phyloP scores from a whole-genome alignment of 2,113 vertebrate genomes.

The Phocoena sinus region DNA sequence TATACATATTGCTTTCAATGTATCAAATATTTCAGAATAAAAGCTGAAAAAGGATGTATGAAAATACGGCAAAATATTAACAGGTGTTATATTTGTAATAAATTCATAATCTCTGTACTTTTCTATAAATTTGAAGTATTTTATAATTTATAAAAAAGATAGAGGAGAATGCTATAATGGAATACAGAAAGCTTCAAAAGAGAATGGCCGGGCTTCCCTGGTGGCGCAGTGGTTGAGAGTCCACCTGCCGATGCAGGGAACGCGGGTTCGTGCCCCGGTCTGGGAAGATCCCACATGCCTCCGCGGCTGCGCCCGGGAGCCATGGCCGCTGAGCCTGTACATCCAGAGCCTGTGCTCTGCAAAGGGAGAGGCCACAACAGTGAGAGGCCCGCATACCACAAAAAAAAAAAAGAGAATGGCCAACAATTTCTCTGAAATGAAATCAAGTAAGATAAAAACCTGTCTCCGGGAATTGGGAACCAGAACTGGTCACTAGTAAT shows the following conservation, averaged over 20 bases:
- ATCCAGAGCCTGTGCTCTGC: no score
- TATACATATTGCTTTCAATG: background rate
- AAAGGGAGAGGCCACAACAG: no score
- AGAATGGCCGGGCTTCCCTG: background rate
- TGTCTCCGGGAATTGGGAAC: background rate
- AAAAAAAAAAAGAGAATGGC: background rate
- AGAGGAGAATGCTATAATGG: background rate
- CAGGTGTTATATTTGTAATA: background rate
- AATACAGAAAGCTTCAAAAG: background rate
- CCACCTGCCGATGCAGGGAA: no score
- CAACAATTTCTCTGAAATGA: background rate
- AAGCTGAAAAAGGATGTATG: background rate
- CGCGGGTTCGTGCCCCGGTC: no score
- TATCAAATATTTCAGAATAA: background rate
- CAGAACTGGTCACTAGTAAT: background rate
- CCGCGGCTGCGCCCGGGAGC: no score
- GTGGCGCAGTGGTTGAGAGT: no score
- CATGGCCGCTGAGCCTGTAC: no score
- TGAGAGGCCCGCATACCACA: no score
- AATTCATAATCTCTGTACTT: background rate
- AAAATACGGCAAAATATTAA: background rate
- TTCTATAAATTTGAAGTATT: background rate
- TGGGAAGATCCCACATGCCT: no score
- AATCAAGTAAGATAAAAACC: background rate
- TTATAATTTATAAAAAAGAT: background rate